These are phyloP conservation scores for Rotaria magnacalcarata DNA, from an alignment of 2,888 invertebrate genomes.

Conservation along the genomic window DNA sequence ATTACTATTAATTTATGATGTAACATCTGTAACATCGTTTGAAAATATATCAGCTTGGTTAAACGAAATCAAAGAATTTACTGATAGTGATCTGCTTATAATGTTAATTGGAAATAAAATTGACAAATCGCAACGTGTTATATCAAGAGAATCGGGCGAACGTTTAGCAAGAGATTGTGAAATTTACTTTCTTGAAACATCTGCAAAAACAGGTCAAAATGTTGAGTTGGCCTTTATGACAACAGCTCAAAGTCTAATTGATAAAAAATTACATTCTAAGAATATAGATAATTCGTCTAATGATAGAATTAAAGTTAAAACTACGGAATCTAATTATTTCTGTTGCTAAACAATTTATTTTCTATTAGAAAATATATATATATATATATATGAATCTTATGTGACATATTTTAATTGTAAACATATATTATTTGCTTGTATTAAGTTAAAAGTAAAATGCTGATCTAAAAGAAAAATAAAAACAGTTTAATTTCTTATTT, in stretches of 20 bases:
- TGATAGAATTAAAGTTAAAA: neutral
- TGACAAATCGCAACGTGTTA: constrained; percentile 72
- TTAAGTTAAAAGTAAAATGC: neutral
- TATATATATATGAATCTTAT: neutral
- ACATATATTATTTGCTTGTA: constrained; percentile 33
- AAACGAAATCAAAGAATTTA: constrained; percentile 85
- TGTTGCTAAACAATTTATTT: neutral
- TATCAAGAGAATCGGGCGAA: constrained; percentile 80
- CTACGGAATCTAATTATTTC: neutral
- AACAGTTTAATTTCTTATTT: neutral
- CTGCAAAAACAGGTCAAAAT: constrained; percentile 90
- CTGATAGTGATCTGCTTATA: constrained; percentile 86
- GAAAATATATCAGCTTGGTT: constrained; percentile 94
- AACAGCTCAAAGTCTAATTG: constrained; percentile 65
- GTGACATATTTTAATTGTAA: constrained; percentile 10
- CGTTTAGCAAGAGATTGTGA: constrained; percentile 81
- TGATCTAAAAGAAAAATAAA: neutral
- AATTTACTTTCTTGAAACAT: constrained; percentile 92
- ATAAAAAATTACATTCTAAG: neutral
- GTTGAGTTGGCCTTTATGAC: constrained; percentile 88
- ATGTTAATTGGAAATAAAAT: constrained; percentile 73
- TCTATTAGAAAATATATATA: too few species aligned
- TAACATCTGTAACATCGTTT: constrained; percentile 86
- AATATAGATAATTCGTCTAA: neutral
- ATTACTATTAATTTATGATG: constrained; percentile 83